Evolutionary conservation across 2,113 vertebrate species (phyloP).

Genomic region (Sturnus vulgaris): DNA sequence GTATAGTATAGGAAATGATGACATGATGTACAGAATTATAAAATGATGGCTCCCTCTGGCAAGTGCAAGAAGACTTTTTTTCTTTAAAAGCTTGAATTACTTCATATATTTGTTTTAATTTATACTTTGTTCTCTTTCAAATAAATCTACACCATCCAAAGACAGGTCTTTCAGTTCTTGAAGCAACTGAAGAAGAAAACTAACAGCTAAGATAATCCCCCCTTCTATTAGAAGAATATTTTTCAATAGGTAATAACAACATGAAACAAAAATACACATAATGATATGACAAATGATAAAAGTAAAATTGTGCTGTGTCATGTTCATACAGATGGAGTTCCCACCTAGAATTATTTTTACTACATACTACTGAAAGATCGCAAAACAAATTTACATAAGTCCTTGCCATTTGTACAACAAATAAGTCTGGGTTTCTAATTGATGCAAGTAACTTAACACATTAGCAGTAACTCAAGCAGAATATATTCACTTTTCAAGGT

Average conservation of each 20-base stretch:
- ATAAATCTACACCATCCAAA: neutral
- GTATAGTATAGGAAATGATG: constrained; percentile 34
- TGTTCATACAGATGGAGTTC: neutral
- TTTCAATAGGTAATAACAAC: neutral
- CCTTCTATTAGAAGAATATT: neutral
- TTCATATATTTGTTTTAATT: neutral
- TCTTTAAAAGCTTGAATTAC: neutral
- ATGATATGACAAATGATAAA: neutral
- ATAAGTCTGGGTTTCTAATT: neutral
- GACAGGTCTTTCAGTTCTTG: neutral
- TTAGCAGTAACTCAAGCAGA: neutral
- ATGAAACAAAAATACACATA: neutral
- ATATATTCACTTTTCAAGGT: neutral
- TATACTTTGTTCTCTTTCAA: neutral
- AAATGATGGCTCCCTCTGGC: neutral
- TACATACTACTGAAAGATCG: neutral
- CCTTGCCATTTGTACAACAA: neutral
- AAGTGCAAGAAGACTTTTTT: neutral
- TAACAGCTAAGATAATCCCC: neutral
- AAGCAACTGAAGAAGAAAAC: neutral
- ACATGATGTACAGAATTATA: neutral
- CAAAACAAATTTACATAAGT: neutral
- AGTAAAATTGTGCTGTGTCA: neutral
- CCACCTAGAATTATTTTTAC: neutral
- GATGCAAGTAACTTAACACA: neutral